Evolutionary conservation across 2,797 vertebrate genomes (phyloP).

Genomic region (Neostethus bicornis): DNA sequence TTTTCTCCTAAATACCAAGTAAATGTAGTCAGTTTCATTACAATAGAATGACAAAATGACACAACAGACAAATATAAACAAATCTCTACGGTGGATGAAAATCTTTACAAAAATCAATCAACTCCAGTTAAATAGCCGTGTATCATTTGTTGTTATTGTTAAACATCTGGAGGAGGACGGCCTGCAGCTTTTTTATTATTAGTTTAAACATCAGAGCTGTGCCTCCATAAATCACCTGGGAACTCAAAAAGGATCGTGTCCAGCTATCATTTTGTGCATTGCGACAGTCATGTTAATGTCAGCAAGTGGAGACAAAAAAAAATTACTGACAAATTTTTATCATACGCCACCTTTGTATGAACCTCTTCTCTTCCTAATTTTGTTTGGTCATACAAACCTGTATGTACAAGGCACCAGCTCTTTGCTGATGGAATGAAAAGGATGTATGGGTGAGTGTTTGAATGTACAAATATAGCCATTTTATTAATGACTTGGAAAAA

Average conservation of each 20-base stretch:
- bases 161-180: too few relatives aligned
- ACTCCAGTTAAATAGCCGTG: too few relatives aligned
- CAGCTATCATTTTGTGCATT: slow-evolving; percentile 34
- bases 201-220: slow-evolving; percentile 58
- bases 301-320: slow-evolving; percentile 24
- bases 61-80: too few relatives aligned
- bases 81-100: too few relatives aligned
- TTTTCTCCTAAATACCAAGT: too few relatives aligned
- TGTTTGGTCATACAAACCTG: slow-evolving; percentile 39
- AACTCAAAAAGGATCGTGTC: too few relatives aligned
- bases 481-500: slow-evolving; percentile 85
- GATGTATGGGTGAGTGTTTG: slow-evolving; percentile 43
- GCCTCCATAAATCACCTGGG: slow-evolving; percentile 6
- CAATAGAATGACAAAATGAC: too few relatives aligned
- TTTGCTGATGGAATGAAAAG: slow-evolving; percentile 63
- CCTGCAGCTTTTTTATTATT: slow-evolving; percentile 57
- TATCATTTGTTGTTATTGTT: too few relatives aligned
- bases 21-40: too few relatives aligned
- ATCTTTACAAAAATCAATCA: too few relatives aligned
- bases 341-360: slow-evolving; percentile 71
- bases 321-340: slow-evolving; percentile 55
- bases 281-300: not conserved
- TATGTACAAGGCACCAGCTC: slow-evolving; percentile 56
- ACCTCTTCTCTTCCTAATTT: slow-evolving; percentile 47
- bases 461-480: slow-evolving; percentile 85